phyloP scores from a whole-genome alignment of 92 coral and sea anemone species.

The Siderastrea siderea region DNA sequence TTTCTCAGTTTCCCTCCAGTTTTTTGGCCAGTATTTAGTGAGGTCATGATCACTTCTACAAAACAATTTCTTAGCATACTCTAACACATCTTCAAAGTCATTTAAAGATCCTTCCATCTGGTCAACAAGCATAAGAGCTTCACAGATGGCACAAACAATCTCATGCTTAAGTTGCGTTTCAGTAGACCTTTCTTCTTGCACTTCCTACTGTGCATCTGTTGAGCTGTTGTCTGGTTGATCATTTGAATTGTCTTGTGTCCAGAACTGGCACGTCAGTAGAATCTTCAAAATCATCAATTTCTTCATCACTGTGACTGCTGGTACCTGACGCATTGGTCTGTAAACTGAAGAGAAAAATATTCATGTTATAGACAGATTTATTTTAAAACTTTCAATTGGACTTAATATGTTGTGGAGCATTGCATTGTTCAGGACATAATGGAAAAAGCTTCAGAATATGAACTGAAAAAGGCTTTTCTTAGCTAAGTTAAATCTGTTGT shows the following conservation, averaged over 20 bases:
- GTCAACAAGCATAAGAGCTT: conserved; percentile 56
- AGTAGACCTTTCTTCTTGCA: conserved; percentile 15
- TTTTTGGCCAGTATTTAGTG: conserved; percentile 46
- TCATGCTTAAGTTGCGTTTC: conserved; percentile 41
- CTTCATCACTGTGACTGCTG: neutral
- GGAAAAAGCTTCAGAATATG: too few species aligned
- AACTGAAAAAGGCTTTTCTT: too few species aligned
- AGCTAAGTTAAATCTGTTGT: too few species aligned
- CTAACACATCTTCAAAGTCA: conserved; percentile 63
- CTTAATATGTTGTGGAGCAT: too few species aligned
- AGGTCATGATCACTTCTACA: conserved; percentile 42
- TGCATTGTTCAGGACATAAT: too few species aligned
- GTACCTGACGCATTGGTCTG: neutral
- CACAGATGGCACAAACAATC: conserved; percentile 29
- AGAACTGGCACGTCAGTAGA: neutral
- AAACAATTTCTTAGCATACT: conserved; percentile 56
- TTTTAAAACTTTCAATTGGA: neutral
- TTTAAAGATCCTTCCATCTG: conserved; percentile 59
- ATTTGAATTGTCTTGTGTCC: neutral
- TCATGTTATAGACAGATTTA: neutral
- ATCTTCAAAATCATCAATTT: neutral
- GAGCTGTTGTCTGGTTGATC: neutral
- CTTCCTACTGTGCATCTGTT: conserved; percentile 11
- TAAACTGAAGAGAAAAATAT: neutral
- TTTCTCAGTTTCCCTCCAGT: conserved; percentile 55